A percentile compares a stretch with the other conserved stretches of the same genome.
These are phyloP conservation scores for Phaethornis superciliosus DNA, from an alignment of 2,113 vertebrate species.

Conservation along the genomic window DNA sequence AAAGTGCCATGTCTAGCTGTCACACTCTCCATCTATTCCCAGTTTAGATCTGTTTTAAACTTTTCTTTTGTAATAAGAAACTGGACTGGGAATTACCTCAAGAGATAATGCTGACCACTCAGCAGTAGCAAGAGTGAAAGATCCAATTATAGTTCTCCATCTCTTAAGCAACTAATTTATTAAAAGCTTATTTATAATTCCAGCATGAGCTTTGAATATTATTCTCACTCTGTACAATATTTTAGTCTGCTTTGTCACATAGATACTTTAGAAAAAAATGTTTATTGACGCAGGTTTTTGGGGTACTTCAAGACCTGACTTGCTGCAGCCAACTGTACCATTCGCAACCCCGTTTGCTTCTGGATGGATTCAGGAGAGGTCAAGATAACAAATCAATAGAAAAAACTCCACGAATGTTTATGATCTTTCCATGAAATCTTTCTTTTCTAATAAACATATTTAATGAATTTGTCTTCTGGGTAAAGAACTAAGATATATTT, in stretches of 20 bases:
- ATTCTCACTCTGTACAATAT: neutral
- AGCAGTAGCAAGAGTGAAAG: neutral
- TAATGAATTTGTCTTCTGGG: neutral
- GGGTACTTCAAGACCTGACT: neutral
- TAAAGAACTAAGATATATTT: neutral
- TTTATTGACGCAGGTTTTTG: neutral
- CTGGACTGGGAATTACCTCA: neutral
- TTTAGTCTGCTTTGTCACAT: neutral
- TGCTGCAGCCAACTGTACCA: neutral
- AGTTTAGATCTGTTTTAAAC: neutral
- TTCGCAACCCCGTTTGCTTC: accelerated
- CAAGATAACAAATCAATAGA: neutral
- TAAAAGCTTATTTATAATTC: neutral
- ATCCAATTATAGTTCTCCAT: neutral
- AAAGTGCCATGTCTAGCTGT: neutral
- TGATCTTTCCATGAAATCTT: neutral
- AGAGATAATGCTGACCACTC: neutral
- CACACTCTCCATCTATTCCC: neutral
- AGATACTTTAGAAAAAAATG: neutral
- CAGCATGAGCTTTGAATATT: neutral
- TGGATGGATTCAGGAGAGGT: neutral
- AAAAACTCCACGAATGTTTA: neutral
- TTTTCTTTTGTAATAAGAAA: neutral
- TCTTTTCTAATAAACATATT: neutral
- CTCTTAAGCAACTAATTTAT: neutral